Conservation (phyloP, 1,140 invertebrate genomes). For the Drosophila melanogaster region Release_6_plus_ISO1_MT NC_004354.4:4037001-4037500, state of each 20-base stretch:
- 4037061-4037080: slow-evolving; percentile 82
- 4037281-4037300: slow-evolving; percentile 64
- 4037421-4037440: background rate
- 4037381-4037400: slow-evolving; percentile 79
- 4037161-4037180: slow-evolving; percentile 11
- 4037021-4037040: slow-evolving; percentile 82
- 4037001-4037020: slow-evolving; percentile 13
- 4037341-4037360: slow-evolving; percentile 75
- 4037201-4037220: slow-evolving; percentile 58
- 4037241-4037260: background rate
- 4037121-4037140: slow-evolving; percentile 59
- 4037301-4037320: slow-evolving; percentile 22
- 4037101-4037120: slow-evolving; percentile 84
- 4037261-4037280: slow-evolving; percentile 64
- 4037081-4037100: slow-evolving; percentile 84
- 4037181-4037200: slow-evolving; percentile 84
- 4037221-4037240: background rate
- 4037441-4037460: background rate
- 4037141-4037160: background rate
- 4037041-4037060: slow-evolving; percentile 54
- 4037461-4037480: slow-evolving; percentile 9
- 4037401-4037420: slow-evolving; percentile 53
- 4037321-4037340: slow-evolving; percentile 25
- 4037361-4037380: slow-evolving; percentile 82
- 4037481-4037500: slow-evolving; percentile 20